Conservation (phyloP, 53 echinoderm and acorn worm species). For the Crossaster papposus region DNA sequence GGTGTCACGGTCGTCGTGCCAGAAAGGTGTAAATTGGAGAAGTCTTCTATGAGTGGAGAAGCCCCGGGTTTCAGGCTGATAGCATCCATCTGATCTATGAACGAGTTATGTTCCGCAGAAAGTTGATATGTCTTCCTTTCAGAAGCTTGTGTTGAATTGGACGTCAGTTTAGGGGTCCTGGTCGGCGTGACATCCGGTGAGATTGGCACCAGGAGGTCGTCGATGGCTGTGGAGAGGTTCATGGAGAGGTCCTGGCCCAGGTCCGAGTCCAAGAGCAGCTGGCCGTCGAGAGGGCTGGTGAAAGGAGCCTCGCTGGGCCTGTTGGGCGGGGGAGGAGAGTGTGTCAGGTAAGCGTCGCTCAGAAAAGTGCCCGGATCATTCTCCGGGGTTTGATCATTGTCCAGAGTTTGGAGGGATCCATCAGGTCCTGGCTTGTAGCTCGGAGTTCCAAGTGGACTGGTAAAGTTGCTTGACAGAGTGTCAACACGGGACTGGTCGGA, state of each 20-base stretch:
- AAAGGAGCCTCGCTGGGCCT: slow-evolving; percentile 12
- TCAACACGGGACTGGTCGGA: slow-evolving; percentile 23
- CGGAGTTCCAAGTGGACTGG: background rate
- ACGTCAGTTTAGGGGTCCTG: slow-evolving; percentile 69
- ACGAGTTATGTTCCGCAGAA: slow-evolving; percentile 33
- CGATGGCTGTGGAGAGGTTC: slow-evolving; percentile 60
- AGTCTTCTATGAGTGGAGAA: slow-evolving; percentile 20
- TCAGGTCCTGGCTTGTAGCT: background rate
- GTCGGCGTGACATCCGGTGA: slow-evolving; percentile 81
- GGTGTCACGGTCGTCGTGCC: background rate
- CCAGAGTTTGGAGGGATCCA: background rate
- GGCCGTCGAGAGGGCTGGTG: slow-evolving; percentile 46
- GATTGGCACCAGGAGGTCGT: slow-evolving; percentile 76
- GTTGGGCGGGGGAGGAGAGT: slow-evolving; percentile 59
- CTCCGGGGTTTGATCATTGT: background rate
- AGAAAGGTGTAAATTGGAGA: slow-evolving; percentile 50
- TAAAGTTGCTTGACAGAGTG: background rate
- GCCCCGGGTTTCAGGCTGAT: background rate
- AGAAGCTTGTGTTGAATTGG: background rate
- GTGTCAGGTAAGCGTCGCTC: slow-evolving; percentile 62
- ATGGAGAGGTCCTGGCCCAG: slow-evolving; percentile 48
- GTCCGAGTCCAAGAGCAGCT: slow-evolving; percentile 39
- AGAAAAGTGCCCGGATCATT: slow-evolving; percentile 10
- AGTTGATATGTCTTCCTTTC: slow-evolving; percentile 15
- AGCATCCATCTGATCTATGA: slow-evolving; percentile 32